Base-by-base conservation (phyloP, 2,888 invertebrate genomes). In the Cosmia trapezina region DNA sequence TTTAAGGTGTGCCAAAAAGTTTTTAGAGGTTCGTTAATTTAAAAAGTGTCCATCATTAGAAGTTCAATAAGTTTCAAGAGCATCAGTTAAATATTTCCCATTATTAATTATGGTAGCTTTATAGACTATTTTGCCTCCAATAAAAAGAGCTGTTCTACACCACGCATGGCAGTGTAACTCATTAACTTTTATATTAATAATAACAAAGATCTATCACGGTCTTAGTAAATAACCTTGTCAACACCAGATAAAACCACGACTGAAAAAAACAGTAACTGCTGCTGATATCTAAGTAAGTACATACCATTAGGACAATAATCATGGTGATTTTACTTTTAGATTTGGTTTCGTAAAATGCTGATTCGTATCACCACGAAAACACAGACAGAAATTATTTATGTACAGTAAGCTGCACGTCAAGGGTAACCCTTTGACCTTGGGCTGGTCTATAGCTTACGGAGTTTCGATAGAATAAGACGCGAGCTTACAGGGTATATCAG, bases 301-400 rank as follows among this genome's bases (percentile, higher is more conserved):
- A 8, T 12, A 51, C 22, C 69, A 22, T 33, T 56, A 22, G 4
- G 8, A 11, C 37, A 33, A 1, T 19, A 19, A 37, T 54, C 22
- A 19, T 12, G 6, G 7, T 70, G 37, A 70, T 70, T 14, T 53
- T 19, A 22, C 33, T 54, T 53, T 37, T 33, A 22, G 37, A 70
- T 37, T 70, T 37, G 7, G 19, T 54, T 70, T 19, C 12, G 4
- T 28, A 43, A 28, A 68, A 68, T 17, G n/a, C 28, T 33, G 22
- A 45, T 66, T 67, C n/a, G n/a, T 22, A 49, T 51, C 49, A 51
- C 11, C 7, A 47, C 1, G 7, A 37, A 19, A 17, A 37, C 37
- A 37, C 3, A 17, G 2, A 6, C 43, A 49, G 19, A 47, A 65
- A 37, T 37, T 17, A 19, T 22, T 37, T 17, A 19, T 22, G 5